These are phyloP conservation scores for Chrysomela aeneicollis DNA, from an alignment of 2,888 invertebrate genomes.

Conservation along the genomic window DNA sequence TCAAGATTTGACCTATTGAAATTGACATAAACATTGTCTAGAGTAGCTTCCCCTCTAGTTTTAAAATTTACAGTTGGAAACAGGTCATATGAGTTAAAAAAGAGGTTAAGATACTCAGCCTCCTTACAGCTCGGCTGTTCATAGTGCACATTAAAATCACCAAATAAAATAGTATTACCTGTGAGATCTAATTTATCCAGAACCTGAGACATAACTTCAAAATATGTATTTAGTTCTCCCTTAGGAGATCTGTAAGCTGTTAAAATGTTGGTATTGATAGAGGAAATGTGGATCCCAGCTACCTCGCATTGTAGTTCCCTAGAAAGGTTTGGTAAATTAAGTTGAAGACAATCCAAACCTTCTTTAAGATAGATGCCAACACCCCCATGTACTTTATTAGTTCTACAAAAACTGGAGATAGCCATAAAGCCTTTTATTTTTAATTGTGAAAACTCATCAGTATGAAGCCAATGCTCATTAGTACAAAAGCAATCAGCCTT, in stretches of 20 bases:
- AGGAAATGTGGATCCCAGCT: constrained; percentile 15
- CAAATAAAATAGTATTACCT: constrained; percentile 11
- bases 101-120: no score
- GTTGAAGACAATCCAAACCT: constrained; percentile 4
- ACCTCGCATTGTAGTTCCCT: constrained; percentile 12
- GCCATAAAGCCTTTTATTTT: constrained; percentile 8
- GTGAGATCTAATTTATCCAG: constrained; percentile 10
- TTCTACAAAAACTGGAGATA: constrained; percentile 17
- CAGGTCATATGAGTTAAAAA: no score
- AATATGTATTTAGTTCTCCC: no score
- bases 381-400: constrained; percentile 13
- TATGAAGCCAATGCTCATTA: constrained; percentile 14
- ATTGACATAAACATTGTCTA: constrained; percentile 21
- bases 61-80: constrained; percentile 21
- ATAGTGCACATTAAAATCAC: constrained; percentile 9
- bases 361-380: constrained; percentile 7
- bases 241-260: constrained; percentile 9
- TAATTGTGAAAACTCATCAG: constrained; percentile 4
- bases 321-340: constrained; percentile 3
- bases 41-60: constrained; percentile 16
- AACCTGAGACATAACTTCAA: constrained; percentile 9
- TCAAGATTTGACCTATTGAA: constrained; percentile 16
- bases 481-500: constrained; percentile 4
- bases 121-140: constrained; percentile 11
- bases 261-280: constrained; percentile 15